Evolutionary conservation across 2,888 invertebrate genomes (phyloP).

Genomic region (Dusona sp.): DNA sequence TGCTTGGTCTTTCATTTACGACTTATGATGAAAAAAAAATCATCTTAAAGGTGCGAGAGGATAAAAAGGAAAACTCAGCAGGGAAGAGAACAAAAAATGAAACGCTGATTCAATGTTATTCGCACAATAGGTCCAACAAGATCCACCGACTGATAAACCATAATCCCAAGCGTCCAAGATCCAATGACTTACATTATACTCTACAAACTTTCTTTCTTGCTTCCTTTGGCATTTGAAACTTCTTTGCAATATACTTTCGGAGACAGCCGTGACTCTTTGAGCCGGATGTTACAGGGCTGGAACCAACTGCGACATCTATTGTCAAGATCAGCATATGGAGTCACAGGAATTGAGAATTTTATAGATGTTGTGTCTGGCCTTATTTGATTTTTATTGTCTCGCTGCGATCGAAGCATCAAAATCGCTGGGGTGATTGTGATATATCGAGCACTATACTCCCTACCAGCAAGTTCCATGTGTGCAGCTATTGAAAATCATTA

Average conservation of each 20-base stretch:
- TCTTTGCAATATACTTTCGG: slow-evolving; percentile 36
- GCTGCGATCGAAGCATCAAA: neutral
- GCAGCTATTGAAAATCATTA: neutral
- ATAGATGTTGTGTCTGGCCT: slow-evolving; percentile 30
- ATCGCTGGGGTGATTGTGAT: neutral
- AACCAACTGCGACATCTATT: neutral
- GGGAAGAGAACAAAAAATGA: slow-evolving; percentile 10
- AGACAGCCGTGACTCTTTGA: neutral
- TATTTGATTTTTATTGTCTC: slow-evolving; percentile 14
- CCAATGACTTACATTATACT: slow-evolving; percentile 53
- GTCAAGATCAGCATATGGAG: neutral
- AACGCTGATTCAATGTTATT: slow-evolving; percentile 43
- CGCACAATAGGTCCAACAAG: slow-evolving; percentile 45
- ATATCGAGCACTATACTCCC: neutral
- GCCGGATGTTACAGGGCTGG: neutral
- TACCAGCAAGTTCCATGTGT: slow-evolving; percentile 3
- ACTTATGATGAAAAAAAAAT: slow-evolving; percentile 39
- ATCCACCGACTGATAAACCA: slow-evolving; percentile 24
- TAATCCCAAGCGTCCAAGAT: slow-evolving; percentile 32
- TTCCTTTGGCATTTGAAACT: neutral
- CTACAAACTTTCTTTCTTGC: slow-evolving; percentile 8
- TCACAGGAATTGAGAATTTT: neutral
- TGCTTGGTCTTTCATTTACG: slow-evolving; percentile 49
- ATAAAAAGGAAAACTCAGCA: slow-evolving; percentile 10
- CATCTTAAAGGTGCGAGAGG: neutral